A percentile compares a stretch with the other conserved stretches of the same genome.
phyloP scores from a whole-genome alignment of 2,113 vertebrate genomes.

The Martes martes region DNA sequence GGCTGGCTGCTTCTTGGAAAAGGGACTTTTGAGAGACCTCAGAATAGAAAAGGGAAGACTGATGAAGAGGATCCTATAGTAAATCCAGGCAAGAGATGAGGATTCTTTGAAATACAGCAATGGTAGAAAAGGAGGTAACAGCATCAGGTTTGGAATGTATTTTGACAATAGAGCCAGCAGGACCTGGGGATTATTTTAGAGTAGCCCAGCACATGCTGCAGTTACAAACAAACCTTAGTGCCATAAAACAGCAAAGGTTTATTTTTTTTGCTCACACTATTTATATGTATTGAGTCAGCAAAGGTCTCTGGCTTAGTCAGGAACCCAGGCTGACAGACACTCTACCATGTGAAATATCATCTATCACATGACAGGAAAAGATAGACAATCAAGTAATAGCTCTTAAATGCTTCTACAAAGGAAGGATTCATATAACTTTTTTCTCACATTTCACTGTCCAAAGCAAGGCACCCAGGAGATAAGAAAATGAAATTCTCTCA shows the following conservation, averaged over 20 bases:
- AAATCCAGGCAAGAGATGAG: background rate
- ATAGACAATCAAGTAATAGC: background rate
- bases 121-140: background rate
- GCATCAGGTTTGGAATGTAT: background rate
- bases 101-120: background rate
- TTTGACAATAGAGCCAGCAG: background rate
- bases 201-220: background rate
- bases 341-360: background rate
- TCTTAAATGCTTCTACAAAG: background rate
- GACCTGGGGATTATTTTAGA: background rate
- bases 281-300: background rate
- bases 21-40: background rate
- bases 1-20: background rate
- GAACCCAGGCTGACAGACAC: background rate
- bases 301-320: background rate
- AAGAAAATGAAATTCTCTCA: background rate
- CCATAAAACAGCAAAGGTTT: background rate
- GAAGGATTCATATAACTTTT: background rate
- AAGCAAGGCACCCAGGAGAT: background rate
- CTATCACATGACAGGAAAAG: background rate
- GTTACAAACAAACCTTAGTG: background rate
- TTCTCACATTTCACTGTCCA: background rate
- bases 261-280: background rate
- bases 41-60: background rate
- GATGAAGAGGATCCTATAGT: background rate